Conservation (phyloP, 2,113 vertebrate species). For the Strigops habroptila region DNA sequence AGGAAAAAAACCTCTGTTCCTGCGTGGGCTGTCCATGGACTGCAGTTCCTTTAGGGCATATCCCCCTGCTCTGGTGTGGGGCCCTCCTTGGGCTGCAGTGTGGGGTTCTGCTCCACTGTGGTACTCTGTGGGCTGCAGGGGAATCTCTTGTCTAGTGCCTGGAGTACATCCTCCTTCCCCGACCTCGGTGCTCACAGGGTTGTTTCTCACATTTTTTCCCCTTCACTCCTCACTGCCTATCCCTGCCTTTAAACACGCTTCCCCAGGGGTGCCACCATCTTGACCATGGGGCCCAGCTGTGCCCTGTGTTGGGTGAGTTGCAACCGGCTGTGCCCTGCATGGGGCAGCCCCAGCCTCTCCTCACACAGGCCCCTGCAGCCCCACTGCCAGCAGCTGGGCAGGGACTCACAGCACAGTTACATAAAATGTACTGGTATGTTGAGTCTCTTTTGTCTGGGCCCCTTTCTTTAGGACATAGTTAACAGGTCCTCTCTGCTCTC, state of each 20-base stretch:
- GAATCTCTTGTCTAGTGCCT: neutral
- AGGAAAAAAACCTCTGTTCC: neutral
- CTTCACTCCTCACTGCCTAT: neutral
- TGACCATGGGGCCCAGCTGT: neutral
- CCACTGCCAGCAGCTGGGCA: fast-evolving
- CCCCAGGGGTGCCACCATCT: too few species aligned
- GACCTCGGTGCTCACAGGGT: neutral
- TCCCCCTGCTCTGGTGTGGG: neutral
- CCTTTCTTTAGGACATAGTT: neutral
- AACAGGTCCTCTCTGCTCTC: neutral
- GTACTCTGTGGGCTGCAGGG: fast-evolving
- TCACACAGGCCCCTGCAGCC: neutral
- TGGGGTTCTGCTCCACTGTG: too few species aligned
- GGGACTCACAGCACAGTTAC: fast-evolving
- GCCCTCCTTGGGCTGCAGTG: neutral
- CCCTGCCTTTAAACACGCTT: neutral
- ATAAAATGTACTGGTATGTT: neutral
- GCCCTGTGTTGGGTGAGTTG: fast-evolving
- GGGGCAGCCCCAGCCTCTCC: fast-evolving
- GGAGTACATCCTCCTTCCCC: fast-evolving
- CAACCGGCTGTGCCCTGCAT: fast-evolving
- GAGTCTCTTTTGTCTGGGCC: neutral
- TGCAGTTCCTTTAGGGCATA: neutral
- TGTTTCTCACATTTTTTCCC: neutral
- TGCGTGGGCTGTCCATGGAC: neutral